These are phyloP conservation scores for Leistus spinibarbis DNA, from an alignment of 2,888 invertebrate genomes.

Conservation along the genomic window DNA sequence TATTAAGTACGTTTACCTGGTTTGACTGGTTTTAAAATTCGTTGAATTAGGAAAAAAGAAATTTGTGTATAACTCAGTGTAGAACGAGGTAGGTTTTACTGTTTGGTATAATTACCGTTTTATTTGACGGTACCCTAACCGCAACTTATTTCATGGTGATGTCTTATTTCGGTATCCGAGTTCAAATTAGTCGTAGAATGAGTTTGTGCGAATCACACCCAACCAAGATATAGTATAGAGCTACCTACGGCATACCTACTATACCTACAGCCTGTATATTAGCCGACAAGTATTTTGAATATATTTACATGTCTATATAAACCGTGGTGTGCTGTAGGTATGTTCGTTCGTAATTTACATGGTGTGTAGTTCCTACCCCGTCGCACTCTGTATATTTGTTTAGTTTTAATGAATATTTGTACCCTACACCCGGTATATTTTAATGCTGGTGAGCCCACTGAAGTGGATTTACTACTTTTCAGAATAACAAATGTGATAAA, in stretches of 20 bases:
- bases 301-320: slow-evolving; percentile 33
- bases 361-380: slow-evolving; percentile 16
- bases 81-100: too few relatives aligned
- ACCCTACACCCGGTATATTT: background rate
- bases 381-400: slow-evolving; percentile 3
- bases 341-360: slow-evolving; percentile 31
- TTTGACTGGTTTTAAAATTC: too few relatives aligned
- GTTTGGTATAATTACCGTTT: too few relatives aligned
- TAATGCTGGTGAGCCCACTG: background rate
- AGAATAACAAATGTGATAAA: too few relatives aligned
- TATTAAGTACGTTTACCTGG: too few relatives aligned
- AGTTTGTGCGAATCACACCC: background rate
- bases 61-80: too few relatives aligned
- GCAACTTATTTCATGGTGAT: background rate
- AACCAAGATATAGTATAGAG: background rate
- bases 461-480: background rate
- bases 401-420: slow-evolving; percentile 31
- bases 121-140: background rate
- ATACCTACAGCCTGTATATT: slow-evolving; percentile 15
- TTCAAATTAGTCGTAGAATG: background rate
- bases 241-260: background rate
- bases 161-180: background rate
- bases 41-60: too few relatives aligned
- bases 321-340: slow-evolving; percentile 1
- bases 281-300: slow-evolving; percentile 35